Evolutionary conservation across 2,797 vertebrate species (phyloP), one percentile per base, ranked within the genome.

Genomic region (Poecilia gillii): DNA sequence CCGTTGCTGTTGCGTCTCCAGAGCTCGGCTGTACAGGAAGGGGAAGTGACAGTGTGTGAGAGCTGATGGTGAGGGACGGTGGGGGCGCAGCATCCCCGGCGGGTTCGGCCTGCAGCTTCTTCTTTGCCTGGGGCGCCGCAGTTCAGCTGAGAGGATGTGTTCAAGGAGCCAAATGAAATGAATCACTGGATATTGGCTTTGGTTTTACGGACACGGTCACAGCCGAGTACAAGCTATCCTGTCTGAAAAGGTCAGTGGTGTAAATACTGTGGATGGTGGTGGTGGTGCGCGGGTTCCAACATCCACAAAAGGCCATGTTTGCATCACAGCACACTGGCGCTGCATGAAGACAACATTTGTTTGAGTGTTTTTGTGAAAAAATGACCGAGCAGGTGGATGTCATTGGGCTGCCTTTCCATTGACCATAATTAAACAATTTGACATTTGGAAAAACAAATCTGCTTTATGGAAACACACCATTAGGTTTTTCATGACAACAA

Each of bases 211-310:
- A 89, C 73, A 20, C 75, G 78, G 82, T 74, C 62, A 1, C 14
- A 59, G 73, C 83, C 46, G 84, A 83, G 84, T 81, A 80, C 83
- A 74, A 85, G 81, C 51, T 12, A 68, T 89, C 74, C 87, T 79
- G 88, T 87, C 81, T 87, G 84, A 88, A 94, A 94, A 92, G 90
- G 93, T 93, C 90, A 90, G 74, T 20, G 77, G 87, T 85, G 89
- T 85, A 87, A 90, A 88, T 75, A 80, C 82, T 79, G 73, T 80
- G 64, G 25, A 47, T 55, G 43, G 62, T 23, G 49, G 76, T 73
- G 79, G 76, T 74, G 79, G 87, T 73, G 75, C 55, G 83, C 39
- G 36, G 66, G 66, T 13, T 28, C 57, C 23, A 66, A 66, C 7
- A 23, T 39, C 82, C 81, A 86, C 82, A 81, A 88, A 91, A 86